Conservation (phyloP, 2,888 invertebrate species). For the Eupsilia transversa region DNA sequence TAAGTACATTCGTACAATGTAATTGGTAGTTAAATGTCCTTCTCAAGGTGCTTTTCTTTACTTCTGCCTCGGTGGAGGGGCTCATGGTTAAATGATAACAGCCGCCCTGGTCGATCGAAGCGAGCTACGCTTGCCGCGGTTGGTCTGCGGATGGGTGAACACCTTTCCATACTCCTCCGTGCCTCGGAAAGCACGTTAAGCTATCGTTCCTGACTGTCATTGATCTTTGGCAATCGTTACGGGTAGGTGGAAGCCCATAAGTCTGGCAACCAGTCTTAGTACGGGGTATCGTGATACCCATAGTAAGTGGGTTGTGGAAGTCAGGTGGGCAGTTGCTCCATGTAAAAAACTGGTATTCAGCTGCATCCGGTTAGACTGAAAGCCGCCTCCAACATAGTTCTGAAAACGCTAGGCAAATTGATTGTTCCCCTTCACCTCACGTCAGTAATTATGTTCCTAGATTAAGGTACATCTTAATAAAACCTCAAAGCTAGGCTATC, state of each 20-base stretch:
- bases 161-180: not conserved
- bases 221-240: not conserved
- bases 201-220: not conserved
- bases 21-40: too few species aligned
- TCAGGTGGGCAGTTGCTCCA: not conserved
- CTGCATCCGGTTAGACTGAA: not conserved
- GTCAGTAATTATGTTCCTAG: slow-evolving; percentile 4
- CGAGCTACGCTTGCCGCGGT: not conserved
- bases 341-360: not conserved
- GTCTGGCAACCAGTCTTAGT: not conserved
- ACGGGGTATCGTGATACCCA: not conserved
- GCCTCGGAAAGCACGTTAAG: not conserved
- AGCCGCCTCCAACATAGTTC: not conserved
- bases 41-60: not conserved
- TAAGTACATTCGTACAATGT: not conserved
- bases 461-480: slow-evolving; percentile 19
- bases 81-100: not conserved
- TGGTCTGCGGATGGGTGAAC: not conserved
- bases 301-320: not conserved
- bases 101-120: not conserved
- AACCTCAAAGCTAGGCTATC: slow-evolving; percentile 15
- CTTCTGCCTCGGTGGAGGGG: not conserved
- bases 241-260: not conserved
- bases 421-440: slow-evolving; percentile 16
- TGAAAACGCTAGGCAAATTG: not conserved